Conservation (phyloP, 2,888 invertebrate genomes). For the Fabriciana adippe region DNA sequence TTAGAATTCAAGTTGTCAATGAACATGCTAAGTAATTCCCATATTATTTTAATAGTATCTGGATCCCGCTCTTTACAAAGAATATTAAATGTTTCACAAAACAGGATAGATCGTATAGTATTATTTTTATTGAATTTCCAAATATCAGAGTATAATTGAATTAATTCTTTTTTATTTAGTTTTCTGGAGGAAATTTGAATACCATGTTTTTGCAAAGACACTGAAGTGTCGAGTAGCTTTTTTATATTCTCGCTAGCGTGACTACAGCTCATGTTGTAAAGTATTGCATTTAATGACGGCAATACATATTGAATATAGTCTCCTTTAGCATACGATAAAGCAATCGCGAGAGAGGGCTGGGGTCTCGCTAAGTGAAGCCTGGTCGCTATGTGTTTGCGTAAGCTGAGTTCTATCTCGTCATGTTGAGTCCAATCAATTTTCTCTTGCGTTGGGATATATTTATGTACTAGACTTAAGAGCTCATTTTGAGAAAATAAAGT, state of each 20-base stretch:
- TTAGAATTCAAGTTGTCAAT: conserved; percentile 56
- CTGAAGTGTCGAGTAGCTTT: conserved; percentile 54
- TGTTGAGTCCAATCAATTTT: conserved; percentile 59
- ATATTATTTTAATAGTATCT: conserved; percentile 47
- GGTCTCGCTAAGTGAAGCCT: conserved; percentile 62
- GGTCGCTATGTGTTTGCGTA: conserved; percentile 61
- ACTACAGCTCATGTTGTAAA: conserved; percentile 51
- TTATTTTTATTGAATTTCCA: conserved; percentile 61
- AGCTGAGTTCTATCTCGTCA: conserved; percentile 49
- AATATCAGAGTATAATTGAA: conserved; percentile 49
- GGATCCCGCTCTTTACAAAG: conserved; percentile 53
- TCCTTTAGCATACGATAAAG: conserved; percentile 61
- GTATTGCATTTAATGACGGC: conserved; percentile 58
- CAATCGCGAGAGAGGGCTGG: conserved; percentile 48
- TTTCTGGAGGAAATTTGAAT: conserved; percentile 57
- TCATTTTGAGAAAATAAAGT: conserved; percentile 50
- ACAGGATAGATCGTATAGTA: conserved; percentile 57
- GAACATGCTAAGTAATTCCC: conserved; percentile 55
- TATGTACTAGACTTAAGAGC: conserved; percentile 48
- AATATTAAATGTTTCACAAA: conserved; percentile 53
- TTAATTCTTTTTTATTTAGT: conserved; percentile 50
- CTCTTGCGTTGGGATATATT: conserved; percentile 52
- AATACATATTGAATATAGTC: conserved; percentile 64
- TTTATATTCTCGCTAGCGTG: conserved; percentile 48
- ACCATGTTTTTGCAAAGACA: conserved; percentile 65